Evolutionary conservation across 2,888 invertebrate genomes (phyloP), one percentile per base, ranked within the genome.

Genomic region (Drosophila paracracens): DNA sequence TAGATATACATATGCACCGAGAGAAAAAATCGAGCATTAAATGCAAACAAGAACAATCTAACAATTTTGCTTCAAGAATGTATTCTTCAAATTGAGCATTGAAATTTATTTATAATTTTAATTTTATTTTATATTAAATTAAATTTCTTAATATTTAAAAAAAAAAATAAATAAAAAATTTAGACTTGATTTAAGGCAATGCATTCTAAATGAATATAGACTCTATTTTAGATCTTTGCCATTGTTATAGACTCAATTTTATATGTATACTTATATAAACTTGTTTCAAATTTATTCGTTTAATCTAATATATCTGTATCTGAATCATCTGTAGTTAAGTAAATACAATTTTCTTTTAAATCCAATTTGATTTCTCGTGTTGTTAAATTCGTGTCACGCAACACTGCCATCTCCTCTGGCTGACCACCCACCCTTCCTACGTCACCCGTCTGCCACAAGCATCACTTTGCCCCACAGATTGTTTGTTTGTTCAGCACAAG

Each of bases 401-500:
- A 4, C 21, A 16, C 31, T 29, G 46, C 0, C 27, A 38, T 27
- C 68, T 29, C n/a, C 2, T 21, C 18, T 1, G 33, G 27, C 8
- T 35, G 25, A 13, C 27, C 8, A 43, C 18, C 2, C 56, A 31
- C 11, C 7, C 53, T 27, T 16, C 1, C 31, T 2, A 0, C 31
- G 1, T 13, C 50, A 5, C 18, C 33, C 59, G 21, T 16, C 27
- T 29, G 1, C 33, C 40, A 53, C 7, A 7, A 25, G 46, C 16
- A 25, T 4, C 10, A 21, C 3, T 27, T n/a, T n/a, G 8, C 6
- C 40, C 56, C 54, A 56, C 43, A 21, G 51, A 63, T 66, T 76
- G 70, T 76, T 80, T 85, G 77, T 86, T 82, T 85, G 76, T 70
- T 70, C 76, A 65, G 75, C 76, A 68, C 76, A 68, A 75, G 66